Base-by-base conservation (phyloP, 2,797 vertebrate genomes). In the Diplodus puntazzo region DNA sequence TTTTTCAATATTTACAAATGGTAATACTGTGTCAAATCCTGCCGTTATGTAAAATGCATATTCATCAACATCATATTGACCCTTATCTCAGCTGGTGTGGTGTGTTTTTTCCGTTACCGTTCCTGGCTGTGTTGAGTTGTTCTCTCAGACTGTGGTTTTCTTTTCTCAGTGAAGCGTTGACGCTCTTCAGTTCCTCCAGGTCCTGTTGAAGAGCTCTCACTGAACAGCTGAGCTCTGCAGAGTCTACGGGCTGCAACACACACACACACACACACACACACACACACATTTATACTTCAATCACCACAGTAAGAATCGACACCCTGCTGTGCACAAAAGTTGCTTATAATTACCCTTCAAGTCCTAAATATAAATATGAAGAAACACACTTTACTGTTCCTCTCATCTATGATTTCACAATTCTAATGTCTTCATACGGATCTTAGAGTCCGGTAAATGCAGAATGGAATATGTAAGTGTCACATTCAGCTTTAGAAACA, bases 81-180 rank as follows among this genome's bases (percentile, higher is more conserved):
- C 1, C 14, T 0, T 6, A 23, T 27, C 14, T 72, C 12, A 48
- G 25, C 20, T n/a, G 52, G 39, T 45, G 27, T 65, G 8, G 5
- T 3, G 16, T 11, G 3, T 9, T 13, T 6, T 75, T 46, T 63
- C 34, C 20, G n/a, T 58, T 77, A 96, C 97, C 94, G 13, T 84
- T 92, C 64, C 72, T 86, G 72, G 84, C 69, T 23, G 88, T 80
- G 70, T 66, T 89, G 27, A 96, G 90, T 42, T 96, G 94, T 49
- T 94, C 94, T 88, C 93, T 96, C 81, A 97, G 92, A 79, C 79
- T 68, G 2, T 88, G 58, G 23, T 98, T 98, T 87, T 97, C 97
- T 69, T 95, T 95, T 79, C 85, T 94, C 57, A 98, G 89, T 11
- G 89, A 90, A 65, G 92, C 87, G n/a, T 97, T 97, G 3, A 92